A percentile compares a stretch with the other conserved stretches of the same genome.
Conservation (phyloP, 2,888 invertebrate genomes). For the Drosophila hawaiiensis region DNA sequence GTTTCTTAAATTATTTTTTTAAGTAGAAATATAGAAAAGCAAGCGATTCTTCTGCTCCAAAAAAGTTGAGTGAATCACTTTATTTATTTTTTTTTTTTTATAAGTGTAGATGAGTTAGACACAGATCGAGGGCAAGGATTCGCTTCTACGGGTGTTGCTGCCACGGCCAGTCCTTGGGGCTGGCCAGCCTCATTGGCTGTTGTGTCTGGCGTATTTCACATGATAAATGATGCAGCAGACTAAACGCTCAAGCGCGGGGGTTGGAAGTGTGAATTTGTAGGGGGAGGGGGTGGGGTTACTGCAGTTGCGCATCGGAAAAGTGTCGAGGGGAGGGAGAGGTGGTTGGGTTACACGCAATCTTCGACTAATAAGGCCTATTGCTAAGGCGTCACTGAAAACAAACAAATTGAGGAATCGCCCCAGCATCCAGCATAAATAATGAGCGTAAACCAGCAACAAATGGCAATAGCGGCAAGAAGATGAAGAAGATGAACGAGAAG, state of each 20-base stretch:
- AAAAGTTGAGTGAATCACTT: background rate
- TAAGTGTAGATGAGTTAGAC: conserved; percentile 16
- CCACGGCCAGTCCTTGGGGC: conserved; percentile 45
- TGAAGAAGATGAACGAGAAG: background rate
- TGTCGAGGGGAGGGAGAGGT: background rate
- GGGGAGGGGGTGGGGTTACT: background rate
- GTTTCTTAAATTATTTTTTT: background rate
- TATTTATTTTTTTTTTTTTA: background rate
- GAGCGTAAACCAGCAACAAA: conserved; percentile 26
- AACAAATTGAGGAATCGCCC: conserved; percentile 63
- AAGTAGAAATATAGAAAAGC: background rate
- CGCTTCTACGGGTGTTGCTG: conserved; percentile 26
- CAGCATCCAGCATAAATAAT: conserved; percentile 57
- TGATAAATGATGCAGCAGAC: conserved; percentile 78
- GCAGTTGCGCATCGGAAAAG: conserved; percentile 16
- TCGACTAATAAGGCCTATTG: conserved; percentile 60
- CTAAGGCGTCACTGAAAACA: conserved; percentile 63
- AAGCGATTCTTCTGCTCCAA: background rate
- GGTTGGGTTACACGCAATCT: conserved; percentile 11
- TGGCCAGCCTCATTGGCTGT: conserved; percentile 58
- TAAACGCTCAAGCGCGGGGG: conserved; percentile 66
- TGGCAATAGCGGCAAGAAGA: conserved; percentile 12
- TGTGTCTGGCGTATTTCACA: conserved; percentile 79
- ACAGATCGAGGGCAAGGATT: conserved; percentile 12
- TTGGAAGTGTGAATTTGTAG: background rate